A percentile compares a stretch with the other conserved stretches of the same genome.
phyloP scores from a whole-genome alignment of 2,797 vertebrate species.

The Sebastes iracundus region DNA sequence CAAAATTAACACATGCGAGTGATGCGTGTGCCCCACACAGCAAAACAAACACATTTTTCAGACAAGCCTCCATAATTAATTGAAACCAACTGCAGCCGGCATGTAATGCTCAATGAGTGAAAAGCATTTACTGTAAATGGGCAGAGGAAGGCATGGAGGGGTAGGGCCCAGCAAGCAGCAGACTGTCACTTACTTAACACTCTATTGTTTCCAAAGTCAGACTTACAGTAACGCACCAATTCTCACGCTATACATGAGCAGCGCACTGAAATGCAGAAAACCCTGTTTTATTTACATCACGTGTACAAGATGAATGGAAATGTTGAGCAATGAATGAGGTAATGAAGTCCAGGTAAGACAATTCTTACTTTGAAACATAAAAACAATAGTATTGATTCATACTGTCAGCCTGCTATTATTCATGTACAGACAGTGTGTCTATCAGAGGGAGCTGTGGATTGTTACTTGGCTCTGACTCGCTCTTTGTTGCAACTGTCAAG shows the following conservation, averaged over 20 bases:
- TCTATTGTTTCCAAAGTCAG: slow-evolving; percentile 55
- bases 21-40: slow-evolving; percentile 30
- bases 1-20: slow-evolving; percentile 52
- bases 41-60: slow-evolving; percentile 65
- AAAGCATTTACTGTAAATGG: slow-evolving; percentile 43
- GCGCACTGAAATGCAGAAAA: slow-evolving; percentile 24
- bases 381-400: slow-evolving; percentile 81
- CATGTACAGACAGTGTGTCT: slow-evolving; percentile 77
- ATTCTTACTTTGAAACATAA: slow-evolving; percentile 69
- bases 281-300: slow-evolving; percentile 38
- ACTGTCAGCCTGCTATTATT: slow-evolving; percentile 70
- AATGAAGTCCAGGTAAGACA: slow-evolving; percentile 76
- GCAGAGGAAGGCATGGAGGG: slow-evolving; percentile 16
- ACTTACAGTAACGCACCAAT: not conserved
- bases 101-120: slow-evolving; percentile 48
- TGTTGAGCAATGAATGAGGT: slow-evolving; percentile 70
- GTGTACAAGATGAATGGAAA: slow-evolving; percentile 32
- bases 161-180: slow-evolving; percentile 31
- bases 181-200: slow-evolving; percentile 51
- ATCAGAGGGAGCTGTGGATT: slow-evolving; percentile 72
- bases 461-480: slow-evolving; percentile 52
- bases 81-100: slow-evolving; percentile 65
- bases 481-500: slow-evolving; percentile 54
- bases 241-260: slow-evolving; percentile 46
- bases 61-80: slow-evolving; percentile 66